Percentiles rank a stretch among this genome's conserved stretches.
Evolutionary conservation across 2,888 invertebrate species (phyloP).

Genomic region (Leucania comma): DNA sequence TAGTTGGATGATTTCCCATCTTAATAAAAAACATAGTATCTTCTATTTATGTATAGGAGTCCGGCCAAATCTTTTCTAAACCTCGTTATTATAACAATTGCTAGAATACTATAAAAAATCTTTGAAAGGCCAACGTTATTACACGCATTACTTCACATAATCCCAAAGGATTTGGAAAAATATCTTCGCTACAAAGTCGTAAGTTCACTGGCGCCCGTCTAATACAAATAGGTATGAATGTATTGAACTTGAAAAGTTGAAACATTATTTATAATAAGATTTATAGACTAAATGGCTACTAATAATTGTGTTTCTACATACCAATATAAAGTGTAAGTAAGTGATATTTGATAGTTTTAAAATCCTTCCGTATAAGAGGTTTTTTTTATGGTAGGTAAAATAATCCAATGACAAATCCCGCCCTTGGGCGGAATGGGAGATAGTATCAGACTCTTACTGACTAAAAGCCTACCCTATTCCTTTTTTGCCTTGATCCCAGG

Average conservation of each 20-base stretch:
- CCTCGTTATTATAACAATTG: constrained; percentile 16
- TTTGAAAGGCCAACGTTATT: constrained; percentile 21
- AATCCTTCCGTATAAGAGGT: too few species aligned
- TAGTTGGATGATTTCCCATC: too few species aligned
- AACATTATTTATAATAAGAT: neutral
- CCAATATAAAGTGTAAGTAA: too few species aligned
- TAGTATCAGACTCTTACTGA: too few species aligned
- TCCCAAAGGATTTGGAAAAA: constrained; percentile 35
- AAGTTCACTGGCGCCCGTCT: constrained; percentile 7
- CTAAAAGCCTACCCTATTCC: too few species aligned
- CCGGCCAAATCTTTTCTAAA: neutral
- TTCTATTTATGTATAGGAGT: neutral
- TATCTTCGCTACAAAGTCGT: constrained; percentile 17
- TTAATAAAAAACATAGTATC: too few species aligned
- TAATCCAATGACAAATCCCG: too few species aligned
- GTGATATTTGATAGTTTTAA: too few species aligned
- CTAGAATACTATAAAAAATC: constrained; percentile 24
- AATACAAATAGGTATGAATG: constrained; percentile 7
- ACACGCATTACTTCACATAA: constrained; percentile 40
- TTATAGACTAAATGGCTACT: neutral
- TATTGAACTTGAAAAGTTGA: constrained; percentile 26
- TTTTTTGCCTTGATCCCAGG: too few species aligned
- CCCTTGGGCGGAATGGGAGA: too few species aligned
- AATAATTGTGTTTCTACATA: neutral
- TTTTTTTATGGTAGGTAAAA: too few species aligned